These are phyloP conservation scores for Oryctes rhinoceros DNA, from an alignment of 1,140 invertebrate species.

Conservation along the genomic window DNA sequence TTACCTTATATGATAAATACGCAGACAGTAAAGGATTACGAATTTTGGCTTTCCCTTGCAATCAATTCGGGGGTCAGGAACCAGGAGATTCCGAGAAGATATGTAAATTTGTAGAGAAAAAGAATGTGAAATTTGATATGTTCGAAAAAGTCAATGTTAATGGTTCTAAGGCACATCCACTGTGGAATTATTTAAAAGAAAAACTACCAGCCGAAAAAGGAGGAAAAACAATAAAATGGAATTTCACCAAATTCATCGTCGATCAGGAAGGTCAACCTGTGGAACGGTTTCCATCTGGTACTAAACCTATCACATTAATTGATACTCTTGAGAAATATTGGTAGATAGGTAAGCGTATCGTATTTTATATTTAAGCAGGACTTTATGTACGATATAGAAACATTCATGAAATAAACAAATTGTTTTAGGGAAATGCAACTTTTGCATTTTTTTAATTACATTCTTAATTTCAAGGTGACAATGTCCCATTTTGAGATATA, in stretches of 20 bases:
- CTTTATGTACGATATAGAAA: no score
- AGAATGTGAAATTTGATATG: conserved; percentile 82
- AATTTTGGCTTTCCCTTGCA: conserved; percentile 86
- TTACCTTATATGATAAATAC: conserved; percentile 77
- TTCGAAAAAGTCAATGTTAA: conserved; percentile 88
- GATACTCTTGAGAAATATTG: conserved; percentile 75
- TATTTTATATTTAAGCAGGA: no score
- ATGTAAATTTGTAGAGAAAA: conserved; percentile 74
- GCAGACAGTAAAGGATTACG: conserved; percentile 70
- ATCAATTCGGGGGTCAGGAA: conserved; percentile 88
- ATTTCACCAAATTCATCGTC: conserved; percentile 95
- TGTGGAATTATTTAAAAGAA: conserved; percentile 88
- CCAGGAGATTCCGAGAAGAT: conserved; percentile 78
- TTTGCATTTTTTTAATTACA: no score
- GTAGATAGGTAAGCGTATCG: conserved; percentile 64
- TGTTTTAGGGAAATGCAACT: no score
- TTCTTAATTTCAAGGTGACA: no score
- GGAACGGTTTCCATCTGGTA: conserved; percentile 79
- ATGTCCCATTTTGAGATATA: no score
- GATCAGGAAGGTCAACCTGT: conserved; percentile 87
- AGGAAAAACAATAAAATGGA: conserved; percentile 91
- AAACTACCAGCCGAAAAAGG: conserved; percentile 70
- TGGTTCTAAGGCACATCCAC: conserved; percentile 82
- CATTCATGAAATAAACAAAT: no score
- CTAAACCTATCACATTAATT: conserved; percentile 74